A percentile compares a stretch with the other conserved stretches of the same genome.
phyloP scores from a whole-genome alignment of 2,888 invertebrate genomes.

The Philopedon plagiatum region DNA sequence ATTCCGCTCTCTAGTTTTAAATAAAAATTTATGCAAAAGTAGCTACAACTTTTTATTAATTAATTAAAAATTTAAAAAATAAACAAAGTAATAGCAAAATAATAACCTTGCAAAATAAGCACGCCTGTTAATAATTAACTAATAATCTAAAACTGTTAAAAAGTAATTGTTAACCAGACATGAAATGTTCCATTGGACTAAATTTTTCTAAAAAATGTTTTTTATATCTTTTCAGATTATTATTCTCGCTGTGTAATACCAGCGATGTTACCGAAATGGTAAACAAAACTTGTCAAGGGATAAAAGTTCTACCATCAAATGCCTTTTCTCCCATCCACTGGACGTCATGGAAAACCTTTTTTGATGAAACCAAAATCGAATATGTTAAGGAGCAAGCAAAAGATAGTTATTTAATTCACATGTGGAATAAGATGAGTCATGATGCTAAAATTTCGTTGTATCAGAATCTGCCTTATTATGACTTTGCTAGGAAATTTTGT shows the following conservation, averaged over 20 bases:
- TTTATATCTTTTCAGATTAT: slow-evolving; percentile 67
- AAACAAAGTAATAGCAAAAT: no score
- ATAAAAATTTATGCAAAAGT: no score
- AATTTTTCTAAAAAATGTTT: no score
- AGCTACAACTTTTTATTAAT: no score
- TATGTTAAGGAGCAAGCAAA: slow-evolving; percentile 63
- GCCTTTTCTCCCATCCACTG: slow-evolving; percentile 79
- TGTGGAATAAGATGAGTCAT: slow-evolving; percentile 73
- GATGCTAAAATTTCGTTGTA: slow-evolving; percentile 64
- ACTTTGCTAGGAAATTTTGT: slow-evolving; percentile 70
- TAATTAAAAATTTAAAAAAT: no score
- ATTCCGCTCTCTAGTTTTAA: no score
- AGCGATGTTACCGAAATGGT: slow-evolving; percentile 71
- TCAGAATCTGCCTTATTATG: slow-evolving; percentile 69
- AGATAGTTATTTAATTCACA: slow-evolving; percentile 71
- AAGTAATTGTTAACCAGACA: no score
- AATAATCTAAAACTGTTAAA: no score
- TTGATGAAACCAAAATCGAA: slow-evolving; percentile 69
- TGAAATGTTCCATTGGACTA: no score
- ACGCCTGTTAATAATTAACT: no score
- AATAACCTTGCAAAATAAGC: no score
- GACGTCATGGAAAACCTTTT: slow-evolving; percentile 74
- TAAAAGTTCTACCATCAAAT: slow-evolving; percentile 76
- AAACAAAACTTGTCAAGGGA: slow-evolving; percentile 72
- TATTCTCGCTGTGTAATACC: slow-evolving; percentile 73